Conservation (phyloP, 2,113 vertebrate species). For the Hucho hucho region DNA sequence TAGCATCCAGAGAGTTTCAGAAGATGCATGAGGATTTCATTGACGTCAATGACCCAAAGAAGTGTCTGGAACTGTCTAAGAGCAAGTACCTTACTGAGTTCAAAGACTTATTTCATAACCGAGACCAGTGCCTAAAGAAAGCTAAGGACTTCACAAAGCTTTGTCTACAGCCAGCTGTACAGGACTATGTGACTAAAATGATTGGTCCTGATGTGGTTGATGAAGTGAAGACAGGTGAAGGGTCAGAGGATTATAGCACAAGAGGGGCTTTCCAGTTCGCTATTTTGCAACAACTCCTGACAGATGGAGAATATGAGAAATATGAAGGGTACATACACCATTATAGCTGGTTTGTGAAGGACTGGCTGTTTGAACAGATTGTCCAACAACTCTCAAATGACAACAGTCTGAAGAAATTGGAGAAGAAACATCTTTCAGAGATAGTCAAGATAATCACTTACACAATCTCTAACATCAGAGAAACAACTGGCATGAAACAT, state of each 20-base stretch:
- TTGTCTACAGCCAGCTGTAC: neutral
- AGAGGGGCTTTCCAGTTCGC: neutral
- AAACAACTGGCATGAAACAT: too few species aligned
- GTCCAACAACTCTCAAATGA: constrained; percentile 10
- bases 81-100: too few species aligned
- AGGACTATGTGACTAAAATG: neutral
- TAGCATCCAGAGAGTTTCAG: too few species aligned
- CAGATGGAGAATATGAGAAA: neutral
- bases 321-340: neutral
- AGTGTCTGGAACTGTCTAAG: too few species aligned
- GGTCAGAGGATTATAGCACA: neutral
- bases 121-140: constrained; percentile 44
- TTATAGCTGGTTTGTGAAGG: constrained; percentile 27
- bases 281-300: constrained; percentile 6
- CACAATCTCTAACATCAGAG: constrained; percentile 2
- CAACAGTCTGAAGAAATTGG: neutral
- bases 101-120: neutral
- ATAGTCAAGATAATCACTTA: neutral
- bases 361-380: constrained; percentile 27
- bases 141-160: constrained; percentile 24
- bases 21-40: too few species aligned
- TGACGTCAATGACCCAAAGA: too few species aligned
- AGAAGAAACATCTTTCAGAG: constrained; percentile 16
- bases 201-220: neutral
- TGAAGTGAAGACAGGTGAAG: neutral